These are phyloP conservation scores for Callitettix versicolor DNA, from an alignment of 1,140 invertebrate species.

Conservation along the genomic window DNA sequence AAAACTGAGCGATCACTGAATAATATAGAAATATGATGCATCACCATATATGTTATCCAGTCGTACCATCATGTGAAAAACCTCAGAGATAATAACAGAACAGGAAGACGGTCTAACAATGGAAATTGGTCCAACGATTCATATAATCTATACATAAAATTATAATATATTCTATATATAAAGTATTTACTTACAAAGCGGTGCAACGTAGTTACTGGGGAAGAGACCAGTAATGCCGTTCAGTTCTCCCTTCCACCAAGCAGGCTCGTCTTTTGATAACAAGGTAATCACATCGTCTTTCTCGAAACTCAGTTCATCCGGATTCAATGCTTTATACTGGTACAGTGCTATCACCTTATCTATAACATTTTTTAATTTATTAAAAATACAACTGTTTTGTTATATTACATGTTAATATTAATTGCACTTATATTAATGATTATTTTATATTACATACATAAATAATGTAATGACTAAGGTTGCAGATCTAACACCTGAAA, in stretches of 20 bases:
- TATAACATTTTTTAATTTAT: too few species aligned
- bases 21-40: too few species aligned
- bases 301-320: slow-evolving; percentile 87
- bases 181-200: slow-evolving; percentile 46
- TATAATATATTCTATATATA: neutral
- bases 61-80: too few species aligned
- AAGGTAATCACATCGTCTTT: slow-evolving; percentile 90
- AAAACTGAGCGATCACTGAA: too few species aligned
- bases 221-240: slow-evolving; percentile 79
- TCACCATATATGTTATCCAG: too few species aligned
- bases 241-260: slow-evolving; percentile 93
- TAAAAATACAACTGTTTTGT: too few species aligned
- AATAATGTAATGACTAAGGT: too few species aligned
- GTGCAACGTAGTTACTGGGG: slow-evolving; percentile 82
- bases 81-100: too few species aligned
- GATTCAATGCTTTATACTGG: slow-evolving; percentile 83
- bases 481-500: too few species aligned
- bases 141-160: neutral
- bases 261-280: slow-evolving; percentile 79
- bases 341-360: slow-evolving; percentile 88
- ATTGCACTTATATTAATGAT: too few species aligned
- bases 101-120: neutral
- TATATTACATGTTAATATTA: too few species aligned
- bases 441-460: too few species aligned
- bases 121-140: neutral